Conservation (phyloP, 2,113 vertebrate species). For the Siniperca chuatsi region DNA sequence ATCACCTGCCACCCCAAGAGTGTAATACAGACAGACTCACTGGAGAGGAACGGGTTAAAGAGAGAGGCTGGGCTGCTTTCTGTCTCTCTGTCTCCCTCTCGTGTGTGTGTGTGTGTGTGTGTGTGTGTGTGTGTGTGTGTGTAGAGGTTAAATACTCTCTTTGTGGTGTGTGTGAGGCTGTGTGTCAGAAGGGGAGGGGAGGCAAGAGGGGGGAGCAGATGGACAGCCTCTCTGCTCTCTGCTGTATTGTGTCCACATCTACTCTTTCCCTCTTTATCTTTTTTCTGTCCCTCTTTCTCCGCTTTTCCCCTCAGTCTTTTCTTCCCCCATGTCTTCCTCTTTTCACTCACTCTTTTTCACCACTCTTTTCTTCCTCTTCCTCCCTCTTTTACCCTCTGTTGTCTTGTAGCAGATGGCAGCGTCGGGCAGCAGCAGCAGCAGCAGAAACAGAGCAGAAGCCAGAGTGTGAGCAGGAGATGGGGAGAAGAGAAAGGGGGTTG, state of each 20-base stretch:
- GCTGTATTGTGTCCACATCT: slow-evolving; percentile 83
- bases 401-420: slow-evolving; percentile 97
- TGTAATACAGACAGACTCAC: slow-evolving; percentile 81
- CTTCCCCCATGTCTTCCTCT: slow-evolving; percentile 63
- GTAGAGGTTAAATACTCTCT: slow-evolving; percentile 94
- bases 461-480: slow-evolving; percentile 89
- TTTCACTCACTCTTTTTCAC: slow-evolving; percentile 62
- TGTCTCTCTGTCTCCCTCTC: slow-evolving; percentile 41
- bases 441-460: slow-evolving; percentile 87
- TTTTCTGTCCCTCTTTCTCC: slow-evolving; percentile 70
- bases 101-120: slow-evolving; percentile 33
- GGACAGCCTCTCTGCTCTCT: slow-evolving; percentile 84
- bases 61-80: slow-evolving; percentile 81
- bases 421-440: slow-evolving; percentile 76
- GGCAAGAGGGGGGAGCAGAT: slow-evolving; percentile 93
- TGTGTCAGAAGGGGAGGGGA: slow-evolving; percentile 79
- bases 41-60: slow-evolving; percentile 95
- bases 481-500: slow-evolving; percentile 70
- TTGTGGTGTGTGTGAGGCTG: slow-evolving; percentile 84
- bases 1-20: slow-evolving; percentile 74
- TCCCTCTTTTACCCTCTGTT: slow-evolving; percentile 88
- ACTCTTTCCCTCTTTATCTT: slow-evolving; percentile 75
- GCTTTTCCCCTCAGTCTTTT: slow-evolving; percentile 59
- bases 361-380: slow-evolving; percentile 72
- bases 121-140: slow-evolving; percentile 57